A percentile compares a stretch with the other conserved stretches of the same genome.
Evolutionary conservation across 1,140 invertebrate genomes (phyloP).

Genomic region (Drosophila mojavensis): DNA sequence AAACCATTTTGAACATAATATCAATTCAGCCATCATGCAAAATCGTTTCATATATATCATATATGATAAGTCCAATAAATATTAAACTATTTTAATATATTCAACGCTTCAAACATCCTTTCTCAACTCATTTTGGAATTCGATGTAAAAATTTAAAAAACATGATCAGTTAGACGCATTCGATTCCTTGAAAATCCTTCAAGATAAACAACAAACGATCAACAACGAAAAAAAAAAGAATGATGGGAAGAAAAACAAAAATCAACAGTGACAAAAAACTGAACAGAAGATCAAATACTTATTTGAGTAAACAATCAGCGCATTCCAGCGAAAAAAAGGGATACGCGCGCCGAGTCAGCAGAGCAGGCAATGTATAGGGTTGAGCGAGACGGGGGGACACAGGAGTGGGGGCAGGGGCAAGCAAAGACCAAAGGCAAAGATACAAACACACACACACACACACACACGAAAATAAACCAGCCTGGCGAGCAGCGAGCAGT

Average conservation of each 20-base stretch:
- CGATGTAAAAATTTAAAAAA: too few species aligned
- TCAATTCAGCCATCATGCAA: too few species aligned
- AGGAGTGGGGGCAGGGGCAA: conserved; percentile 12
- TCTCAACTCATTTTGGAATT: too few species aligned
- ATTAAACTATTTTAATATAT: background rate
- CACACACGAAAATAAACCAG: conserved; percentile 27
- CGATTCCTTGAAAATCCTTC: conserved; percentile 75
- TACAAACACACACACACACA: conserved; percentile 25
- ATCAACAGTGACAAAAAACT: conserved; percentile 38
- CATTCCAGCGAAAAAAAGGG: conserved; percentile 78
- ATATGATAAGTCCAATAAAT: too few species aligned
- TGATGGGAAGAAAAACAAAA: background rate
- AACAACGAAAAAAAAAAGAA: background rate
- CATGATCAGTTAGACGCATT: background rate
- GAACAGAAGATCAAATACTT: conserved; percentile 70
- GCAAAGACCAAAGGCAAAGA: conserved; percentile 10
- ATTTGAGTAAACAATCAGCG: conserved; percentile 75
- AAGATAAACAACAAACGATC: conserved; percentile 45
- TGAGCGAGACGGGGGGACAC: conserved; percentile 8
- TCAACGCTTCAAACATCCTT: background rate
- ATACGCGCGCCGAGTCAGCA: conserved; percentile 53
- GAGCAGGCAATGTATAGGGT: background rate
- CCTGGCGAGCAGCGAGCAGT: conserved; percentile 27
- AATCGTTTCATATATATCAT: too few species aligned
- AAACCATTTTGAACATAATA: too few species aligned